Conservation (phyloP, 2,113 vertebrate genomes). For the Platichthys flesus region DNA sequence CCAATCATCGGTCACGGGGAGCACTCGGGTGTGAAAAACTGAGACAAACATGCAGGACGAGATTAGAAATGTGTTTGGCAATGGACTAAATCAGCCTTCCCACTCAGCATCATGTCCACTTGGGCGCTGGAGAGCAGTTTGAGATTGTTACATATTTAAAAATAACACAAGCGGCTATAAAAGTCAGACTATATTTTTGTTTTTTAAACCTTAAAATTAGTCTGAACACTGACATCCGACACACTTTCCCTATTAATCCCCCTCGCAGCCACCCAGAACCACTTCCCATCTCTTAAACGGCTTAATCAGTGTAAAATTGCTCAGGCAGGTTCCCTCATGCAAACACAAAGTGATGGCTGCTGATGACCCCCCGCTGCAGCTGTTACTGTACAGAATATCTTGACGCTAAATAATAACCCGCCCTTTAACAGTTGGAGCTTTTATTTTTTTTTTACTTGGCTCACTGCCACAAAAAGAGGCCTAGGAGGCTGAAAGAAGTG, state of each 20-base stretch:
- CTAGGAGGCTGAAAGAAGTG: conserved; percentile 8
- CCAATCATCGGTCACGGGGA: conserved; percentile 45
- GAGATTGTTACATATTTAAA: background rate
- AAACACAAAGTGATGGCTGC: conserved; percentile 46
- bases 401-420: conserved; percentile 41
- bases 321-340: conserved; percentile 40
- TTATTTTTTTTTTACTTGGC: background rate
- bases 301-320: conserved; percentile 62
- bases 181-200: conserved; percentile 12
- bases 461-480: conserved; percentile 9
- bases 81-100: conserved; percentile 34
- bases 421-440: conserved; percentile 9
- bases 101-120: conserved; percentile 36
- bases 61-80: conserved; percentile 65
- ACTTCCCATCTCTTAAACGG: conserved; percentile 51
- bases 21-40: conserved; percentile 53
- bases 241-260: conserved; percentile 18
- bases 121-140: background rate
- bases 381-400: conserved; percentile 34
- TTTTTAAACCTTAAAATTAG: background rate
- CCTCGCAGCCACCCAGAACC: conserved; percentile 1
- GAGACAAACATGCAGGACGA: conserved; percentile 57
- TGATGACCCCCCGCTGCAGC: conserved; percentile 54
- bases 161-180: conserved; percentile 12
- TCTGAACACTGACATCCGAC: background rate